Conservation (phyloP, 2,888 invertebrate genomes). For the Drosophila tripunctata region DNA sequence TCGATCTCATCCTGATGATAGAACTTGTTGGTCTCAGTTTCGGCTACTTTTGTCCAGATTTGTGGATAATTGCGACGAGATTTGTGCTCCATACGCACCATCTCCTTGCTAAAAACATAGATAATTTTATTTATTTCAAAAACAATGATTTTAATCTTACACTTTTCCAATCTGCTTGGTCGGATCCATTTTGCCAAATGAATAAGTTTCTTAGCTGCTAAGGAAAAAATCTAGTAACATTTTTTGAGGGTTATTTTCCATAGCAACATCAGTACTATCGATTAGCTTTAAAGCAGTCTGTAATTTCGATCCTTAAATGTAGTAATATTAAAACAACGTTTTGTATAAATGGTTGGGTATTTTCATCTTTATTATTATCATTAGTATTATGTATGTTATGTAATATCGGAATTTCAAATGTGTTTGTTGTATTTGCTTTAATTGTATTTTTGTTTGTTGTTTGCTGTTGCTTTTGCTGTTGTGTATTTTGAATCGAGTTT, state of each 20-base stretch:
- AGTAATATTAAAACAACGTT: not conserved
- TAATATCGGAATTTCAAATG: conserved; percentile 47
- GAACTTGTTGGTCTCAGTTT: conserved; percentile 68
- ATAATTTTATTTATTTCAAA: not conserved
- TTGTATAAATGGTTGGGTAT: conserved; percentile 25
- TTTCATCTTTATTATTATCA: conserved; percentile 37
- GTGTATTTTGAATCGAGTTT: conserved; percentile 54
- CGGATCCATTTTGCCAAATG: conserved; percentile 50
- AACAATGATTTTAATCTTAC: conserved; percentile 12
- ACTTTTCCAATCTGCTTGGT: conserved; percentile 44
- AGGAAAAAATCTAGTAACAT: too few relatives aligned
- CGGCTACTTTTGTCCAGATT: conserved; percentile 74
- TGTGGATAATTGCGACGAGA: conserved; percentile 78
- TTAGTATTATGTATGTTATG: conserved; percentile 35
- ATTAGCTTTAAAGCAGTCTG: too few relatives aligned
- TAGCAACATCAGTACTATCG: too few relatives aligned
- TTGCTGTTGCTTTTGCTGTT: conserved; percentile 20
- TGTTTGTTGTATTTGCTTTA: conserved; percentile 23
- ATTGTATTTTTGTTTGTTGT: conserved; percentile 42
- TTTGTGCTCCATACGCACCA: conserved; percentile 78
- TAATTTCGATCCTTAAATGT: too few relatives aligned
- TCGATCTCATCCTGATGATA: conserved; percentile 81
- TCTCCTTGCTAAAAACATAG: conserved; percentile 84
- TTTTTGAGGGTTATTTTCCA: too few relatives aligned
- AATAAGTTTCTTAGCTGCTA: too few relatives aligned